Base-by-base conservation (phyloP, 1,140 invertebrate species). In the Lasaia peninsularis region DNA sequence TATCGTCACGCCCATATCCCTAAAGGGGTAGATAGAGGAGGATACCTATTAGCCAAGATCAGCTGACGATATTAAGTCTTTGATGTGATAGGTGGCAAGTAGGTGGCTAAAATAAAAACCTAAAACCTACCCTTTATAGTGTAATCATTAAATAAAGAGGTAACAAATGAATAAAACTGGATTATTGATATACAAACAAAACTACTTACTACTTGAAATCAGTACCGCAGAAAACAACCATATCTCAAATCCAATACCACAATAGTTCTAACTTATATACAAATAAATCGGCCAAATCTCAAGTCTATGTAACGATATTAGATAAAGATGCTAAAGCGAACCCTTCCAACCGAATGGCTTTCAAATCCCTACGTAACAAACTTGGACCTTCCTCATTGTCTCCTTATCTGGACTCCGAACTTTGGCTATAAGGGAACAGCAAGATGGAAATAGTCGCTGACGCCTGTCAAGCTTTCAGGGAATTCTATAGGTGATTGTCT, bases 401-500 rank as follows among this genome's bases (percentile, higher is more conserved):
- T 51, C 49, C 49, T 51, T 51, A 51, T 51, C 49, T 51, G 49
- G 20, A 40, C 35, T 31, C 49, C 21, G 49, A 51, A 51, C 21
- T 51, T 51, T 51, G 21, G 49, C 21, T 31, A 31, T 31, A 51
- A 31, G 49, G 21, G 49, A 51, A 51, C 16, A 16, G 35, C 35
- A 40, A 40, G 35, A 40, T 8, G 16, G 35, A 14, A 9, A 40
- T 40, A 40, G 12, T 40, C 16, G 12, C 7, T 40, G 35, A 40
- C 14, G 35, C 14, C 35, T 40, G 35, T 40, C 35, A 40, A 16
- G 35, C 35, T 40, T 40, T 40, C 35, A 40, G 14, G 18, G 14
- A 16, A 44, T 44, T 44, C 37, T 44, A 44, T 18, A 44, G 37
- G 16, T 20, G 16, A 44, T 44, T 44, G 37, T 44, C 14, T 44